These are phyloP conservation scores for Trichogramma dendrolimi DNA, from an alignment of 2,888 invertebrate species.

Conservation along the genomic window DNA sequence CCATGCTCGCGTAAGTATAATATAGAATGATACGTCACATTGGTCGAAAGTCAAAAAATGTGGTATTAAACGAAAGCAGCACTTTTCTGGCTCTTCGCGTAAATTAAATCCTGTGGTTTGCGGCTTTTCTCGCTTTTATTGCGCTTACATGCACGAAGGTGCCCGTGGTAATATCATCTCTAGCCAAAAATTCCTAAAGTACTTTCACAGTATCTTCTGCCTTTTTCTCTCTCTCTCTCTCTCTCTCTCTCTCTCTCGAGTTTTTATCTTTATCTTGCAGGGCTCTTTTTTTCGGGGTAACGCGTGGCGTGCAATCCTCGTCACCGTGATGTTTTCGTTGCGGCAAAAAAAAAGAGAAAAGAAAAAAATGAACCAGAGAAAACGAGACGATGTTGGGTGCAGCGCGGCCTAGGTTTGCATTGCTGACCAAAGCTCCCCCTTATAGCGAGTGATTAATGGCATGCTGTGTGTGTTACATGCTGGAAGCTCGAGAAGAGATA, in stretches of 20 bases:
- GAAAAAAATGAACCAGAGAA: neutral
- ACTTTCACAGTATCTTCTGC: neutral
- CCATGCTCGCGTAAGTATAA: too few species aligned
- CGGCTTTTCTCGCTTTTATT: neutral
- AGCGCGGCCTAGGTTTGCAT: neutral
- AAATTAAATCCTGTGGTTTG: conserved; percentile 19
- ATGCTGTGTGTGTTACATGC: too few species aligned
- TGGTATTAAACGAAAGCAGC: too few species aligned
- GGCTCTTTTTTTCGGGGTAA: too few species aligned
- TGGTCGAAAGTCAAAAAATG: too few species aligned
- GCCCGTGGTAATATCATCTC: neutral
- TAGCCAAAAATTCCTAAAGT: conserved; percentile 7
- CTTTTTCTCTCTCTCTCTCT: conserved; percentile 1
- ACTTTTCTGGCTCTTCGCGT: neutral
- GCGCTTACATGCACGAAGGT: neutral
- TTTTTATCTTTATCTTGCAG: neutral
- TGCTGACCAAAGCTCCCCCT: conserved; percentile 11
- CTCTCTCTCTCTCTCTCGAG: neutral
- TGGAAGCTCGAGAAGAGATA: too few species aligned
- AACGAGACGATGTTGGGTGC: conserved; percentile 6
- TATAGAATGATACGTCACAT: too few species aligned
- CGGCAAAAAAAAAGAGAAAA: neutral
- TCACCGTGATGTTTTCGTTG: conserved; percentile 15
- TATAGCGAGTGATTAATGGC: conserved; percentile 14
- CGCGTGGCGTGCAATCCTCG: neutral